phyloP scores from a whole-genome alignment of 2,888 invertebrate genomes.

The Diogma glabrata region DNA sequence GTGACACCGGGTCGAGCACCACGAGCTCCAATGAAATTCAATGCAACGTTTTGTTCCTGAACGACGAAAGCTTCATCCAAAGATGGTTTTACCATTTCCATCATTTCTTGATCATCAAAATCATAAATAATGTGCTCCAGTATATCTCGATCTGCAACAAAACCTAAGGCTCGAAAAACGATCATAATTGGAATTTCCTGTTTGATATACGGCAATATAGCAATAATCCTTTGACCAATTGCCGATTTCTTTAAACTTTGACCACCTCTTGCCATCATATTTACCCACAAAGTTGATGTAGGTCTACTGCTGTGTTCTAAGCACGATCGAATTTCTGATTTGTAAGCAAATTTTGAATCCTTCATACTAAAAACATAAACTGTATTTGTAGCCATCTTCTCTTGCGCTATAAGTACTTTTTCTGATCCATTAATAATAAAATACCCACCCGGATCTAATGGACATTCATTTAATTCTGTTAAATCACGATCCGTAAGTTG shows the following conservation, averaged over 20 bases:
- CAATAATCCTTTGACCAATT: slow-evolving; percentile 96
- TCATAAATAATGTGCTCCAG: slow-evolving; percentile 99
- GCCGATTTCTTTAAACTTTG: slow-evolving; percentile 97
- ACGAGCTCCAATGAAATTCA: slow-evolving; percentile 97
- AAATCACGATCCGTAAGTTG: slow-evolving; percentile 97
- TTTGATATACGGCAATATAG: slow-evolving; percentile 96
- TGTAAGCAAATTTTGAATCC: slow-evolving; percentile 97
- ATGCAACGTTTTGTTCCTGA: slow-evolving; percentile 96
- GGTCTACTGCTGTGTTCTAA: slow-evolving; percentile 88
- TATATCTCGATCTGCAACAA: slow-evolving; percentile 98
- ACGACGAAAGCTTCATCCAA: slow-evolving; percentile 99
- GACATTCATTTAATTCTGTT: slow-evolving; percentile 98
- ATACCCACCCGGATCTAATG: slow-evolving; percentile 97
- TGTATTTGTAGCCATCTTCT: slow-evolving; percentile 99
- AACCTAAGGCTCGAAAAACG: slow-evolving; percentile 97
- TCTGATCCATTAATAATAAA: slow-evolving; percentile 99
- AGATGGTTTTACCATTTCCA: slow-evolving; percentile 99
- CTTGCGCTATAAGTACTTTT: slow-evolving; percentile 96
- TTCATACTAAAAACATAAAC: slow-evolving; percentile 99
- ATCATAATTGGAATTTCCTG: slow-evolving; percentile 99
- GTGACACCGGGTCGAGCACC: slow-evolving; percentile 97
- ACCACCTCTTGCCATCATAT: slow-evolving; percentile 99
- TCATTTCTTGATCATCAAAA: slow-evolving; percentile 99
- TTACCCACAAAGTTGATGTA: slow-evolving; percentile 96
- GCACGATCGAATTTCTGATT: slow-evolving; percentile 94